Percentiles rank a stretch among this genome's conserved stretches.
Evolutionary conservation across 2,888 invertebrate species (phyloP).

Genomic region (Deilephila elpenor): DNA sequence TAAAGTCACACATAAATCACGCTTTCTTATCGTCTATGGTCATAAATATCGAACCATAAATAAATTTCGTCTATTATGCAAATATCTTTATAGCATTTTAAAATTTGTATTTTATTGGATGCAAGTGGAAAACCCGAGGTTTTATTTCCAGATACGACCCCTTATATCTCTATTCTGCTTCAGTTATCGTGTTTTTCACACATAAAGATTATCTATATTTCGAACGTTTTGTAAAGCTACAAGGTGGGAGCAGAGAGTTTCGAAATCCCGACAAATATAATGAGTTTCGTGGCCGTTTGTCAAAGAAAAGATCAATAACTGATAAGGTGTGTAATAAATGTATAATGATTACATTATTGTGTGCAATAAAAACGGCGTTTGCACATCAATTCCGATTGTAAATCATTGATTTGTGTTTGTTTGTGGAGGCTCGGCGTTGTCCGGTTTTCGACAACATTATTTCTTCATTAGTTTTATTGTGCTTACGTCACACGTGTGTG

Average conservation of each 20-base stretch:
- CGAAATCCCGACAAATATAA: conserved; percentile 42
- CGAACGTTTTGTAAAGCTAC: conserved; percentile 27
- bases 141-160: conserved; percentile 46
- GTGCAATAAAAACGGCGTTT: conserved; percentile 52
- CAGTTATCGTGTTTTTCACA: conserved; percentile 36
- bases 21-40: conserved; percentile 52
- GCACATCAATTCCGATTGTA: conserved; percentile 50
- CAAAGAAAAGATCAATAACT: conserved; percentile 49
- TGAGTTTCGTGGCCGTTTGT: conserved; percentile 47
- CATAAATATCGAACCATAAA: conserved; percentile 56
- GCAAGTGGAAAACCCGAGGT: conserved; percentile 47
- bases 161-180: conserved; percentile 39
- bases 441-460: conserved; percentile 37
- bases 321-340: conserved; percentile 52
- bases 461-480: conserved; percentile 35
- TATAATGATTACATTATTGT: conserved; percentile 55
- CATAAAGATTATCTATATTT: conserved; percentile 34
- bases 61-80: conserved; percentile 56
- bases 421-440: conserved; percentile 32
- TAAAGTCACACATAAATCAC: conserved; percentile 56
- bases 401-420: conserved; percentile 42
- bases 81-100: conserved; percentile 56
- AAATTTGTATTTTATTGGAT: conserved; percentile 56
- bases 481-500: conserved; percentile 8
- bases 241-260: conserved; percentile 32